phyloP scores from a whole-genome alignment of 1,140 invertebrate species.

The Drosophila nigrodunni region DNA sequence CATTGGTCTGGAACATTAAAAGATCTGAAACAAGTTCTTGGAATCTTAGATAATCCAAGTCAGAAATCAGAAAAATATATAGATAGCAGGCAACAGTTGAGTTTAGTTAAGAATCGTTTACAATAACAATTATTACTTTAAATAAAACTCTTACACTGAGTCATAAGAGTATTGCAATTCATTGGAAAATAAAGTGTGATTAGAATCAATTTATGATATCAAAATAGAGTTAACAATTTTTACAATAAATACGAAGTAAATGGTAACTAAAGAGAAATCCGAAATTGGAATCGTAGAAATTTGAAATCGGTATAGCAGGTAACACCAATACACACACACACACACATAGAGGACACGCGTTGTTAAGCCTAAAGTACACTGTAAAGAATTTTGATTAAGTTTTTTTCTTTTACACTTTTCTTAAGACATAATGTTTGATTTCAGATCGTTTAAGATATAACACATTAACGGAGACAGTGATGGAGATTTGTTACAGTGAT shows the following conservation, averaged over 20 bases:
- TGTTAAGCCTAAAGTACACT: conserved; percentile 74
- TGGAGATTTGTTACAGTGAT: conserved; percentile 71
- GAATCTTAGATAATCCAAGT: neutral
- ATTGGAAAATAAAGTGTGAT: conserved; percentile 18
- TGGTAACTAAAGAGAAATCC: neutral
- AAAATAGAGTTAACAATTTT: neutral
- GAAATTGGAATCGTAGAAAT: conserved; percentile 49
- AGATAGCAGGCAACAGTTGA: conserved; percentile 33
- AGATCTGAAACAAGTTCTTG: neutral
- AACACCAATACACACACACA: conserved; percentile 59
- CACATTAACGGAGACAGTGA: conserved; percentile 66
- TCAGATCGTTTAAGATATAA: conserved; percentile 52
- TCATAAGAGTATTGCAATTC: conserved; percentile 11
- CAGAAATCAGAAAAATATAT: neutral
- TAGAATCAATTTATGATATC: conserved; percentile 18
- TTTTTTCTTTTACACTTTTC: conserved; percentile 44
- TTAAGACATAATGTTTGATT: conserved; percentile 41
- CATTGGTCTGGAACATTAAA: too few species aligned
- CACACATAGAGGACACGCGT: conserved; percentile 59
- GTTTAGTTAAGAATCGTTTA: neutral
- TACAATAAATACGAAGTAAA: conserved; percentile 37
- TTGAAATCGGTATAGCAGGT: conserved; percentile 50
- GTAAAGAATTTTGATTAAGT: conserved; percentile 70
- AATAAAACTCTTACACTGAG: conserved; percentile 20
- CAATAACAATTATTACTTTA: neutral